A percentile compares a stretch with the other conserved stretches of the same genome.
These are phyloP conservation scores for Oxyruncus cristatus DNA, from an alignment of 2,113 vertebrate species.

Conservation along the genomic window DNA sequence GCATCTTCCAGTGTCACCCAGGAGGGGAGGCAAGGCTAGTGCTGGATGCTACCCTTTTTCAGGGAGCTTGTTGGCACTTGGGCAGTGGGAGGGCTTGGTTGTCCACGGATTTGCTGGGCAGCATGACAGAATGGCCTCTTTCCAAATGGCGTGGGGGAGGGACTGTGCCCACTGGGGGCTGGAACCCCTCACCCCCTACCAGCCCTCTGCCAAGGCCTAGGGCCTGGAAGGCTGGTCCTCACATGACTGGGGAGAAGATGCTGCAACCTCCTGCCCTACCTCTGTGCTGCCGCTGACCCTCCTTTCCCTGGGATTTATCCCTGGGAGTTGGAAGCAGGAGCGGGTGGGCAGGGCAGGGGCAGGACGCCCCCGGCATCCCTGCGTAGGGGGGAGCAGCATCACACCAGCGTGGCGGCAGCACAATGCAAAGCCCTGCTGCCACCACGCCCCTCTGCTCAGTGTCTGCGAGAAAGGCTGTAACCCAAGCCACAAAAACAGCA, in stretches of 20 bases:
- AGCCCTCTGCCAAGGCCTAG: neutral
- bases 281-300: neutral
- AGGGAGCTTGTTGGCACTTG: neutral
- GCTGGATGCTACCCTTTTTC: neutral
- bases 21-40: neutral
- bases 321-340: neutral
- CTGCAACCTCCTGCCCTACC: neutral
- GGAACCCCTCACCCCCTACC: neutral
- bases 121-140: neutral
- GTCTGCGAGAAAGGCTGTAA: constrained; percentile 52
- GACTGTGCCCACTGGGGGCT: neutral
- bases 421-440: constrained; percentile 7
- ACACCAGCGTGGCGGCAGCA: neutral
- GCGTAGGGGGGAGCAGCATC: rapidly evolving
- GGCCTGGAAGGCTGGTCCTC: neutral
- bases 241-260: neutral
- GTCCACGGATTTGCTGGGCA: neutral
- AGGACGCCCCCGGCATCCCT: neutral
- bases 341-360: neutral
- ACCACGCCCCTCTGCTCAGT: neutral
- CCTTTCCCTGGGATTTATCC: neutral
- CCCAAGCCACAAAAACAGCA: constrained; percentile 21
- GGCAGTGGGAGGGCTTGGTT: neutral
- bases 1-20: neutral
- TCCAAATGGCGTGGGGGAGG: neutral